Evolutionary conservation across 2,113 vertebrate genomes (phyloP).

Genomic region (Ivindomyrus marchei): DNA sequence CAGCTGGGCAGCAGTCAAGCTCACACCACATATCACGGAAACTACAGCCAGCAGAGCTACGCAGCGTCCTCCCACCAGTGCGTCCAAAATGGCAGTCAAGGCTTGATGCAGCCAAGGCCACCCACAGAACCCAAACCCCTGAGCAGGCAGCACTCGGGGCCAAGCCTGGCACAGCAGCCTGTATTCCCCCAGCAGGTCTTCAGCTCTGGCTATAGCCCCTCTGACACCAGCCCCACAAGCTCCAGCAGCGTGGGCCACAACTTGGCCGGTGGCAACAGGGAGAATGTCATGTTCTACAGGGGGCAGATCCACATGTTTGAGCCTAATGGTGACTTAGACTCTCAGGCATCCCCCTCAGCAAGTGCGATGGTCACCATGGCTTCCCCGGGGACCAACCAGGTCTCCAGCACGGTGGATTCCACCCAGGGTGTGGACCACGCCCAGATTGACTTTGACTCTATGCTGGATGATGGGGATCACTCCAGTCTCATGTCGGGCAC

Average conservation of each 20-base stretch:
- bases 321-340: conserved; percentile 57
- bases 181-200: conserved; percentile 59
- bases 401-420: conserved; percentile 90
- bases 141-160: conserved; percentile 54
- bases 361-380: conserved; percentile 63
- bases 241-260: conserved; percentile 42
- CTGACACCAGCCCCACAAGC: conserved; percentile 70
- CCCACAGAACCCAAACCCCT: conserved; percentile 66
- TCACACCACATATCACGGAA: conserved; percentile 53
- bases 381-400: conserved; percentile 86
- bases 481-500: conserved; percentile 91
- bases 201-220: conserved; percentile 51
- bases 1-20: conserved; percentile 43
- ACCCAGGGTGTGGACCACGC: conserved; percentile 75
- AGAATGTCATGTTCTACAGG: conserved; percentile 70
- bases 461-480: conserved; percentile 94
- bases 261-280: conserved; percentile 40
- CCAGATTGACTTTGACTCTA: conserved; percentile 92
- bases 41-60: conserved; percentile 61
- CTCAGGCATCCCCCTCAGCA: conserved; percentile 56
- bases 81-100: conserved; percentile 44
- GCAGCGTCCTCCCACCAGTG: conserved; percentile 51
- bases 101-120: conserved; percentile 75
- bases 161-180: conserved; percentile 60
- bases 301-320: conserved; percentile 88